Base-by-base conservation (phyloP, 2,113 vertebrate species). In the Pteruthius melanotis region DNA sequence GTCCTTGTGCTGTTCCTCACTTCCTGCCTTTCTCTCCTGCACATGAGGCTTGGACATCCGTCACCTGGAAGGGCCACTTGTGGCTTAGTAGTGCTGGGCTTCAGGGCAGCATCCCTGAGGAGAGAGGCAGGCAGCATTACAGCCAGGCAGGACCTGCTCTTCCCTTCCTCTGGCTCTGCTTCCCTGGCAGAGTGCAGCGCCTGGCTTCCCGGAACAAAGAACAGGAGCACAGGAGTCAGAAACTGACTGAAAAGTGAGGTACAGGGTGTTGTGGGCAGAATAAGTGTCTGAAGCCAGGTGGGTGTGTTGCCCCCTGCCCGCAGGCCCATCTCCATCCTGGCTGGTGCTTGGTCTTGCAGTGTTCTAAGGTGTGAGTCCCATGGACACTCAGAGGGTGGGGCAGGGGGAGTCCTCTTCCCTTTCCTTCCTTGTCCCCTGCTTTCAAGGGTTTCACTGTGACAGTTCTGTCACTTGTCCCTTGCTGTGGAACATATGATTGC, bases 391-490 rank as follows among this genome's bases (percentile, higher is more conserved):
- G 44, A 63, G 71, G 37, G 9, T 60, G 88, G 80, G 83, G 47
- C 35, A 53, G 59, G 72, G 72, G 35, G 16, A 61, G 68, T 93
- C 83, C 88, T 94, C 77, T 72, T 83, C 10, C 79, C 92, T 69
- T 45, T 85, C 66, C 37, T 53, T 26, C 24, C 27, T 27, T 37
- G 33, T 40, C 11, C 10, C 13, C 6, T 0, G 0, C 56, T 92
- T 68, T 50, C n/a, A 83, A 93, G 88, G 92, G 94, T 88, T 95
- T 97, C 89, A 53, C 97, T 97, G 95, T 98, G 97, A 98, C 97
- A 98, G 97, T 97, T 97, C 96, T 97, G 95, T 97, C 97, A 93
- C 97, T 98, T 91, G 97, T 97, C 93, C 91, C 95, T 96, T 56
- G 83, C 83, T 96, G 92, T 97, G 59, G 97, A 98, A 97, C 97